Conservation (phyloP, 35 echinoderm and acorn worm genomes). For the Apostichopus californicus region DNA sequence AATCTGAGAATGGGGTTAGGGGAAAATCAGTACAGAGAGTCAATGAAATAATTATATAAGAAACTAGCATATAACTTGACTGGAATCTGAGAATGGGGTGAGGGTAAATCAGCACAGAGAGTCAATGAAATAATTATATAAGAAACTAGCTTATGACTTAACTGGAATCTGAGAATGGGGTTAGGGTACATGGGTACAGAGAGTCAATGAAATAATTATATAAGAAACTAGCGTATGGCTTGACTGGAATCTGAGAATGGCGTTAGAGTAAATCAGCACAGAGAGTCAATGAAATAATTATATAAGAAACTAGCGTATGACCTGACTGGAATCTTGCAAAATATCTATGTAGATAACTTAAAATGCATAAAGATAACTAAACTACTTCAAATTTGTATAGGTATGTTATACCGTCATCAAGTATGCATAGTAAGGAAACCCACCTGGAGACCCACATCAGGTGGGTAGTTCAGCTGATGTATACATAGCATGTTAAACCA, state of each 20-base stretch:
- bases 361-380: too few species aligned
- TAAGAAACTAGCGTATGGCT: slow-evolving; percentile 51
- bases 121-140: not conserved
- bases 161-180: slow-evolving; percentile 65
- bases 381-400: too few species aligned
- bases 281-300: not conserved
- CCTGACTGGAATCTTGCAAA: slow-evolving; percentile 56
- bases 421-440: too few species aligned
- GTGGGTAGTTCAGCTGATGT: too few species aligned
- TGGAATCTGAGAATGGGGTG: too few species aligned
- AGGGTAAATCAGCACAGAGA: too few species aligned
- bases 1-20: slow-evolving; percentile 56
- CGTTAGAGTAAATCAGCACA: not conserved
- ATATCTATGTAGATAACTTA: too few species aligned
- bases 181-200: not conserved
- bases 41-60: not conserved
- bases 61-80: too few species aligned
- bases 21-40: not conserved
- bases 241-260: slow-evolving; percentile 68
- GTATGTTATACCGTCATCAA: too few species aligned
- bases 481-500: too few species aligned
- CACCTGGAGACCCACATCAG: too few species aligned
- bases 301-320: slow-evolving; percentile 32
- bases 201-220: not conserved
- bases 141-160: slow-evolving; percentile 52